These are phyloP conservation scores for Emydoidea blandingii DNA, from an alignment of 2,797 vertebrate species.

Conservation along the genomic window DNA sequence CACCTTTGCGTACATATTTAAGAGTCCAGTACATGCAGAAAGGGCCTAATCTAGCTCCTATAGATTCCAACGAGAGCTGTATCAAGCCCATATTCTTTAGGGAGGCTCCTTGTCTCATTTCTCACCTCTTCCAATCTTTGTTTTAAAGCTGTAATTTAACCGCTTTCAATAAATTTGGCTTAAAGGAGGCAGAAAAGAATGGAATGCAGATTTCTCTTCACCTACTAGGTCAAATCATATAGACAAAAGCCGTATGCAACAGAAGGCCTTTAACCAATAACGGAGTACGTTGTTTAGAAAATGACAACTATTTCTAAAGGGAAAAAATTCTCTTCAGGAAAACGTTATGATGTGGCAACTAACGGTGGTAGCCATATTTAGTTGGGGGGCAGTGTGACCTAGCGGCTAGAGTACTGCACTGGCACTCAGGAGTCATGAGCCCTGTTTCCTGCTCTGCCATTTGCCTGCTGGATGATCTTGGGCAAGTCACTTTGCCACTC, in stretches of 20 bases:
- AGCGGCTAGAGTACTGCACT: not conserved
- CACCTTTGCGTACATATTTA: not conserved
- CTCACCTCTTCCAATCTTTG: not conserved
- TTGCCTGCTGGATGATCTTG: not conserved
- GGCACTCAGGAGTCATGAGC: not conserved
- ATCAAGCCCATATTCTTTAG: not conserved
- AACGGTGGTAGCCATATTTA: not conserved
- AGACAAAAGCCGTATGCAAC: not conserved
- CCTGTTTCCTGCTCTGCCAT: not conserved
- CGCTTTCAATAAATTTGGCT: not conserved
- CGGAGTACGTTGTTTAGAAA: not conserved
- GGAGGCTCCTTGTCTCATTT: not conserved
- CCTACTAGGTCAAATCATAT: not conserved
- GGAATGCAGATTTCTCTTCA: not conserved
- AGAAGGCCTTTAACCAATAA: not conserved
- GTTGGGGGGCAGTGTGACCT: not conserved
- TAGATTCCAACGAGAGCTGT: not conserved
- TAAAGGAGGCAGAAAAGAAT: not conserved
- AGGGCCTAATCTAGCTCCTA: not conserved
- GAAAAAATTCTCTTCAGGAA: not conserved
- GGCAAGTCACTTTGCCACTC: not conserved
- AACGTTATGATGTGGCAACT: not conserved
- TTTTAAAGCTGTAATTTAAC: not conserved
- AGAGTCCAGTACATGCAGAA: not conserved
- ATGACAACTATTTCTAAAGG: not conserved